A percentile compares a stretch with the other conserved stretches of the same genome.
These are phyloP conservation scores for Oxyteleia sp. DNA, from an alignment of 2,888 invertebrate species.

Conservation along the genomic window DNA sequence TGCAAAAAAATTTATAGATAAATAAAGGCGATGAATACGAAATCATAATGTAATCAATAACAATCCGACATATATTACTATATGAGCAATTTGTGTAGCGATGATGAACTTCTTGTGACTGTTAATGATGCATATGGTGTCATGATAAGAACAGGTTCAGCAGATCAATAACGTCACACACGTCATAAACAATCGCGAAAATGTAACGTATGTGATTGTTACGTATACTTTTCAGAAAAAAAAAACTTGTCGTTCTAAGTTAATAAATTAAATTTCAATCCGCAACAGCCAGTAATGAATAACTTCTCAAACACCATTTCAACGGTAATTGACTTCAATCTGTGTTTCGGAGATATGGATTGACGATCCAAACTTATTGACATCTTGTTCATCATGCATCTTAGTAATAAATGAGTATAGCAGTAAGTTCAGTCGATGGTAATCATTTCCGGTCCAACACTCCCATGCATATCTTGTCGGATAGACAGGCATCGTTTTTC, in stretches of 20 bases:
- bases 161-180: constrained; percentile 31
- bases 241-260: not conserved
- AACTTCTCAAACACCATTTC: constrained; percentile 13
- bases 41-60: constrained; percentile 18
- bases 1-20: not conserved
- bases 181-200: constrained; percentile 21
- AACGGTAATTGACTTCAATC: constrained; percentile 53
- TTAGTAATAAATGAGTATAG: constrained; percentile 67
- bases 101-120: constrained; percentile 60
- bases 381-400: constrained; percentile 60
- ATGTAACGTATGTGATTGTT: constrained; percentile 29
- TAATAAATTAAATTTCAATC: constrained; percentile 11
- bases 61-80: not conserved
- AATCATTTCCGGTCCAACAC: constrained; percentile 67
- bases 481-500: constrained; percentile 73
- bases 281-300: constrained; percentile 11
- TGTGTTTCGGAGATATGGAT: constrained; percentile 53
- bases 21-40: not conserved
- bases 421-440: constrained; percentile 64
- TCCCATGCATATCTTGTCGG: constrained; percentile 61
- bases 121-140: constrained; percentile 61
- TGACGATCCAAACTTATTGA: constrained; percentile 56
- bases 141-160: constrained; percentile 43
- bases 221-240: not conserved
- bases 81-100: constrained; percentile 28